Evolutionary conservation across 2,797 vertebrate genomes (phyloP).

Genomic region (Malurus splendens): DNA sequence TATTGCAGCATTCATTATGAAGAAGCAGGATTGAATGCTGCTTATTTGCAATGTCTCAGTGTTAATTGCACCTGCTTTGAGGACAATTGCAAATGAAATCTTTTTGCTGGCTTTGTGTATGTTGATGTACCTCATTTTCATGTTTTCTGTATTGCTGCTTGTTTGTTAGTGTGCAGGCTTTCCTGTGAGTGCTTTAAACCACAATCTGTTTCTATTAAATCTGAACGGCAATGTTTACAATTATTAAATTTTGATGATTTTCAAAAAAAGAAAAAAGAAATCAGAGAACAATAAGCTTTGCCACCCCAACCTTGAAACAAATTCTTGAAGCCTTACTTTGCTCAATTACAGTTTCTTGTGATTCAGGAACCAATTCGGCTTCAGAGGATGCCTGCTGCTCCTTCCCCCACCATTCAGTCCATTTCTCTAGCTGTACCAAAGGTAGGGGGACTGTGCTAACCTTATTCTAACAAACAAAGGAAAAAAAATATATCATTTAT

Average conservation of each 20-base stretch:
- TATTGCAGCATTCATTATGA: neutral
- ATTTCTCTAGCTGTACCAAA: slow-evolving; percentile 76
- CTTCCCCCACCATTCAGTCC: slow-evolving; percentile 70
- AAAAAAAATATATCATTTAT: neutral
- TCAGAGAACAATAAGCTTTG: neutral
- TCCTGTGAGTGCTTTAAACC: slow-evolving; percentile 49
- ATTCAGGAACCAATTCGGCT: slow-evolving; percentile 72
- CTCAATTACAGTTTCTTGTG: slow-evolving; percentile 60
- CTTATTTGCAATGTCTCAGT: neutral
- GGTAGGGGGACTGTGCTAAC: slow-evolving; percentile 68
- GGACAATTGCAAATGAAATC: slow-evolving; percentile 3
- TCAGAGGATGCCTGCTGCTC: slow-evolving; percentile 67
- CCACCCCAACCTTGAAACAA: slow-evolving; percentile 12
- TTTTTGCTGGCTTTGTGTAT: neutral
- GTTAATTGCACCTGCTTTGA: slow-evolving; percentile 10
- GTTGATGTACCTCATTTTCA: slow-evolving; percentile 25
- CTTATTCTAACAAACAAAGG: slow-evolving; percentile 14
- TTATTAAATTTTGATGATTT: neutral
- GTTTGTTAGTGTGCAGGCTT: slow-evolving; percentile 51
- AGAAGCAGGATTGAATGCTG: neutral
- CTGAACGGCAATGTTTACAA: neutral
- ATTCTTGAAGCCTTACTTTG: slow-evolving; percentile 42
- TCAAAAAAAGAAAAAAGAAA: neutral
- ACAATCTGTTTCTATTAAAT: neutral
- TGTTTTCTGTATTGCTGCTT: slow-evolving; percentile 3